phyloP scores from a whole-genome alignment of 1,140 invertebrate species.

The Octopus bimaculoides region DNA sequence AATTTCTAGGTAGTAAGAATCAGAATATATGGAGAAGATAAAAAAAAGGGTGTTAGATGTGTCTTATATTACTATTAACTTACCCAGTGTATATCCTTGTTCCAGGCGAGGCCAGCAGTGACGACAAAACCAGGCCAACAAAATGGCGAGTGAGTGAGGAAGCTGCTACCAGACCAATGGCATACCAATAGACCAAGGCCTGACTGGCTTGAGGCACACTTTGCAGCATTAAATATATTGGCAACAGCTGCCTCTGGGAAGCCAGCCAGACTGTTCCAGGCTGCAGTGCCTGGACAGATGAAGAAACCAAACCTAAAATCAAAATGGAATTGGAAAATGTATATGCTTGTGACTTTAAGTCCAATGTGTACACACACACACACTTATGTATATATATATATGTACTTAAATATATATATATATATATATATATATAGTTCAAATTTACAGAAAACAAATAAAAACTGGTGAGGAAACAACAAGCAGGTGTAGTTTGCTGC shows the following conservation, averaged over 20 bases:
- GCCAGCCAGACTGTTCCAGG: conserved; percentile 68
- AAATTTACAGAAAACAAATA: no score
- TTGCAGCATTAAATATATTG: conserved; percentile 65
- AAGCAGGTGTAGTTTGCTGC: no score
- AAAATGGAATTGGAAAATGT: conserved; percentile 31
- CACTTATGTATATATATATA: no score
- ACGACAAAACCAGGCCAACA: conserved; percentile 69
- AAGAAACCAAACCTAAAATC: conserved; percentile 63
- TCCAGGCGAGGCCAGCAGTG: conserved; percentile 67
- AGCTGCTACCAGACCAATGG: conserved; percentile 68
- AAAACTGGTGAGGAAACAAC: no score
- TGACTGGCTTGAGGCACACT: conserved; percentile 61
- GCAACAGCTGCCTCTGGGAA: conserved; percentile 67
- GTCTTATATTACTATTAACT: conserved; percentile 20
- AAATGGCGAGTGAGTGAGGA: conserved; percentile 66
- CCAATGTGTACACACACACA: no score
- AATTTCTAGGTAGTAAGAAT: neutral
- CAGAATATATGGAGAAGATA: neutral
- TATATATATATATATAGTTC: no score
- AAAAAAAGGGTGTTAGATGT: neutral
- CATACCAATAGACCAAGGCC: conserved; percentile 65
- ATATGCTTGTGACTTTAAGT: no score
- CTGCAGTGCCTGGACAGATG: conserved; percentile 67
- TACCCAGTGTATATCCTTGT: conserved; percentile 63
- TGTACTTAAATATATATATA: no score